Conservation (phyloP, 1,140 invertebrate species). For the Pseudomyrmex concolor region DNA sequence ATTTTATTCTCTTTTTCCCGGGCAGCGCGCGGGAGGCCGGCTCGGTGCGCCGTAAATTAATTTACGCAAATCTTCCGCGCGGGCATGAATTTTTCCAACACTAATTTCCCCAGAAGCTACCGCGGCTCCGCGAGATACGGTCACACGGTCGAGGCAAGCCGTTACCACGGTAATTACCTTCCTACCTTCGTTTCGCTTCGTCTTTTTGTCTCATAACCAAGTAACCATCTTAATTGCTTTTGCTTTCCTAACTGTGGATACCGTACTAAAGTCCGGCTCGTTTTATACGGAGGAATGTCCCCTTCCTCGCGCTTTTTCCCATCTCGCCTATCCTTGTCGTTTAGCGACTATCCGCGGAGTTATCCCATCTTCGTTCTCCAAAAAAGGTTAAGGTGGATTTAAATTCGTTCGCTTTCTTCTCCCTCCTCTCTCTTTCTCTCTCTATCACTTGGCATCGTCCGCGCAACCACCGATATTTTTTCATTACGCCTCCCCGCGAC, state of each 20-base stretch:
- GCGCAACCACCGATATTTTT: conserved; percentile 46
- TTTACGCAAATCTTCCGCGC: conserved; percentile 80
- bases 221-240: conserved; percentile 81
- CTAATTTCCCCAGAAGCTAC: conserved; percentile 76
- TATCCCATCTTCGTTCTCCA: conserved; percentile 24
- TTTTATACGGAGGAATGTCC: conserved; percentile 31
- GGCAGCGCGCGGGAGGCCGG: conserved; percentile 41
- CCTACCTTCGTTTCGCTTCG: conserved; percentile 73
- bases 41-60: conserved; percentile 76
- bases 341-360: conserved; percentile 29
- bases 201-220: conserved; percentile 81
- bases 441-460: not conserved
- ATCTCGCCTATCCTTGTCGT: not conserved
- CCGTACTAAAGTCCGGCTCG: conserved; percentile 40
- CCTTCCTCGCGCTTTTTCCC: not conserved
- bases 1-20: conserved; percentile 67
- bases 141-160: conserved; percentile 70
- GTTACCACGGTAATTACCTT: conserved; percentile 81
- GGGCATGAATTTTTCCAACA: conserved; percentile 79
- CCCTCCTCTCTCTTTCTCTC: not conserved
- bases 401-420: conserved; percentile 26
- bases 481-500: conserved; percentile 17
- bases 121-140: conserved; percentile 68
- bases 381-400: conserved; percentile 34
- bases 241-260: conserved; percentile 74